A percentile compares a stretch with the other conserved stretches of the same genome.
Evolutionary conservation across 2,888 invertebrate species (phyloP).

Genomic region (Drosophila yooni): DNA sequence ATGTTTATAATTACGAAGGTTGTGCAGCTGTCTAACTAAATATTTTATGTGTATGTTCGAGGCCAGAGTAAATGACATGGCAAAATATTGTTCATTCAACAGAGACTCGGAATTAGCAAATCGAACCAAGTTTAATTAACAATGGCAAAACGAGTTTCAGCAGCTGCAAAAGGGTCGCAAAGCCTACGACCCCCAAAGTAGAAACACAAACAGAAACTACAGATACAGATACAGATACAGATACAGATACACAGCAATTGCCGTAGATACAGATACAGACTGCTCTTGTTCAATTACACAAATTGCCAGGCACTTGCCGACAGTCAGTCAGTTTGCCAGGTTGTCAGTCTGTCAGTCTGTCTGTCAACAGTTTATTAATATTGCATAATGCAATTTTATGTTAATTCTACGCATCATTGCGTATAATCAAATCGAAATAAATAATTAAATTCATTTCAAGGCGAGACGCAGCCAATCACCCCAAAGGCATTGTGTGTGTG

Average conservation of each 20-base stretch:
- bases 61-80: slow-evolving; percentile 33
- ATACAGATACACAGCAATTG: slow-evolving; percentile 1
- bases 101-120: slow-evolving; percentile 45
- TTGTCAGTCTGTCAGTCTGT: slow-evolving; percentile 37
- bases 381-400: slow-evolving; percentile 84
- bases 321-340: slow-evolving; percentile 9
- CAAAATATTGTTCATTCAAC: slow-evolving; percentile 56
- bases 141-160: slow-evolving; percentile 41
- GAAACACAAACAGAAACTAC: not conserved
- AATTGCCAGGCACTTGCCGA: slow-evolving; percentile 65
- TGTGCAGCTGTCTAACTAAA: slow-evolving; percentile 60
- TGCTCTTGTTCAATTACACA: slow-evolving; percentile 70
- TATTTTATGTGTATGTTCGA: slow-evolving; percentile 46
- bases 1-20: not conserved
- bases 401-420: slow-evolving; percentile 85
- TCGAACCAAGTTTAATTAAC: slow-evolving; percentile 71
- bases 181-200: slow-evolving; percentile 4
- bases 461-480: slow-evolving; percentile 57
- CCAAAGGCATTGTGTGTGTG: slow-evolving; percentile 39
- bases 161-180: slow-evolving; percentile 10
- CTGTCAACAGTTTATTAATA: slow-evolving; percentile 76
- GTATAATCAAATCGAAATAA: slow-evolving; percentile 84
- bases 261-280: slow-evolving; percentile 1
- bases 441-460: slow-evolving; percentile 82
- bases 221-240: not conserved